Evolutionary conservation across 1,140 invertebrate species (phyloP), one percentile per base, ranked within the genome.

Genomic region (Scaptodrosophila lebanonensis): DNA sequence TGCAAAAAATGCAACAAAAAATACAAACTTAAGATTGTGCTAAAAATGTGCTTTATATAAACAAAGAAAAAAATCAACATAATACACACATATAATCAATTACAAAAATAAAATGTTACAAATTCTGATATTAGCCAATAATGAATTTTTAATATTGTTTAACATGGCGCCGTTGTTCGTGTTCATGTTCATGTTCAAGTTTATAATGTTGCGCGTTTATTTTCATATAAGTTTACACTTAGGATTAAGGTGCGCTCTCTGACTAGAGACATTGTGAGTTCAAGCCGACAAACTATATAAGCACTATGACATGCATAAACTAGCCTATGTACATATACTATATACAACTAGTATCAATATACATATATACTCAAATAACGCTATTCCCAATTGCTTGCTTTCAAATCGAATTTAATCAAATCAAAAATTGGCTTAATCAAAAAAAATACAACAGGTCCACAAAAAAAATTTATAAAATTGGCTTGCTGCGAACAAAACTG

Each of bases 251-350:
- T 82, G 75, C 65, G 72, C 75, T 83, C 70, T 82, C 75, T 84
- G 69, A 59, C 79, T 66, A 75, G 73, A 84, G 79, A 84, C 79
- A 82, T 56, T 75, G 79, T 84, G 79, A 84, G 79, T 84, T 43
- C 56, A 50, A 56, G 48, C 51, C 53, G 8, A 25, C 22, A 25
- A 25, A 25, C 22, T n/a, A n/a, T n/a, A n/a, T n/a, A 25, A 4
- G 22, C 22, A 25, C 3, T 25, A 4, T 25, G 8, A 25, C 22
- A 25, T 25, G 8, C 3, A 3, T 25, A 25, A 25, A 25, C 3
- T 25, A 25, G 3, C 3, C 8, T 25, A 25, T 25, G 22, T 25
- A 25, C 3, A 25, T 25, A 25, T 25, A 4, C 8, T 25, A 25
- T 4, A 25, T 8, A 25, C 8, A 16, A 38, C 2, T 42, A 43